Evolutionary conservation across 2,113 vertebrate species (phyloP).

Genomic region (Cheilinus undulatus): DNA sequence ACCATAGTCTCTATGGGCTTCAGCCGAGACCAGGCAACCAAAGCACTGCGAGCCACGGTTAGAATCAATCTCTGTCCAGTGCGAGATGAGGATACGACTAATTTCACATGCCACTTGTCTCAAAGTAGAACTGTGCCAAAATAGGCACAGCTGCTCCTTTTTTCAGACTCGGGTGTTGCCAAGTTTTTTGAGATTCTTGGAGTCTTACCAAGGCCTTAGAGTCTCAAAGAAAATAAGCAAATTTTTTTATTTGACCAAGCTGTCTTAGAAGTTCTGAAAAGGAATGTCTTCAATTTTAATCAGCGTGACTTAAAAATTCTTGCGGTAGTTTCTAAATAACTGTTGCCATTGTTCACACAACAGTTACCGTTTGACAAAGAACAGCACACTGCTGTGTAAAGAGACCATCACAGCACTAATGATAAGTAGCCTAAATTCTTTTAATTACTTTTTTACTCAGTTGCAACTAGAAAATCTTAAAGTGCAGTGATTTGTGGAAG

Average conservation of each 20-base stretch:
- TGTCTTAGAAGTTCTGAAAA: not conserved
- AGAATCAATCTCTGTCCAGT: conserved; percentile 34
- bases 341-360: not conserved
- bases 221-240: not conserved
- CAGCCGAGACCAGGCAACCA: conserved; percentile 95
- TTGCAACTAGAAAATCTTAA: no score
- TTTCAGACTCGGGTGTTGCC: not conserved
- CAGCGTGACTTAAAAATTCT: not conserved
- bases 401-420: no score
- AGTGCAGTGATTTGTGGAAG: no score
- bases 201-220: not conserved
- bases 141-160: conserved; percentile 5
- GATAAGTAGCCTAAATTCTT: no score
- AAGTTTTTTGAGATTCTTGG: not conserved
- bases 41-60: conserved; percentile 95
- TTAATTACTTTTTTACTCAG: no score
- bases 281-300: not conserved
- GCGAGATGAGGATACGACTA: conserved; percentile 7
- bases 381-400: no score
- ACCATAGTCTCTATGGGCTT: conserved; percentile 99
- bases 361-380: not conserved
- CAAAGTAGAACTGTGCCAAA: conserved; percentile 13
- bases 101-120: conserved; percentile 16
- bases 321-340: not conserved
- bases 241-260: not conserved